Evolutionary conservation across 2,113 vertebrate genomes (phyloP), one percentile per base, ranked within the genome.

Genomic region (Nansenia antarctica): DNA sequence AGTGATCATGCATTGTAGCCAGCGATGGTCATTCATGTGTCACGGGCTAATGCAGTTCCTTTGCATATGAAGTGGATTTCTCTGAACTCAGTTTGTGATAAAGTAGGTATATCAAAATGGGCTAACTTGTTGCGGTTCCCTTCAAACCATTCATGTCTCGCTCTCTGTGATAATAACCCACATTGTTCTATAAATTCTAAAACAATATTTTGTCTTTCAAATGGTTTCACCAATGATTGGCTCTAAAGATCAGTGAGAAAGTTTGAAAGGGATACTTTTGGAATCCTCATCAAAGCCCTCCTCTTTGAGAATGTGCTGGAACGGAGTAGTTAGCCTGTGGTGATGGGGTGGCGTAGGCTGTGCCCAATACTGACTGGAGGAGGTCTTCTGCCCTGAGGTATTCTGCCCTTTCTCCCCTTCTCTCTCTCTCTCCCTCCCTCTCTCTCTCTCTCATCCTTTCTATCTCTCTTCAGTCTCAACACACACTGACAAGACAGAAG

Each of bases 301-400:
- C 5, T 18, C 27, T 58, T 26, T 58, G 55, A 30, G 29, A 58
- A 31, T 58, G 29, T n/a, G 29, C 26, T 20, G 18, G 5, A 31
- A 5, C 7, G 18, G 29, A 58, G 27, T 31, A 27, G 55, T 58
- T 58, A n/a, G 55, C n/a, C 45, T 58, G 55, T 2, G 27, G 29
- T 30, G 26, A 58, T 32, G 55, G 55, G 18, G 18, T 30, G 9
- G 55, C 7, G 15, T 29, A 31, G 27, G 29, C 55, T 45, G 30
- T 42, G 47, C 14, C n/a, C 53, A 26, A 34, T 37, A 65, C 60
- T 66, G 55, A 39, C 22, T 70, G 35, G 32, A 22, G 55, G 14
- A 58, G 29, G 55, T 30, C 55, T 27, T 58, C 15, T 18, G 18
- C 14, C 27, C 55, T 30, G 27, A 12, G 15, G 2, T 18, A 47